Evolutionary conservation across 2,888 invertebrate species (phyloP), one percentile per base, ranked within the genome.

Genomic region (Conistra vaccinii): DNA sequence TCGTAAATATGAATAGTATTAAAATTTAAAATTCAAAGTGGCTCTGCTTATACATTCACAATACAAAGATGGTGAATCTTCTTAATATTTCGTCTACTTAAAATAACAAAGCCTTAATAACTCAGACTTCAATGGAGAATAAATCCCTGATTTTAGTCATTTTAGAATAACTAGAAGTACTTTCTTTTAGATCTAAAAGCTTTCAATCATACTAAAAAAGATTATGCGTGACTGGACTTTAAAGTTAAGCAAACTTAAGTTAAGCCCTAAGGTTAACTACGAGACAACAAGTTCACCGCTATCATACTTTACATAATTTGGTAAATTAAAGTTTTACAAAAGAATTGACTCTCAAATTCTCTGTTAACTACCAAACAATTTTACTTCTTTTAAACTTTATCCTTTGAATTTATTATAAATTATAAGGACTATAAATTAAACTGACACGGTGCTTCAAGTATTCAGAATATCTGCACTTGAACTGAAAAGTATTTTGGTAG

Each of bases 1-100:
- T 80, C 73, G 78, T 58, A 80, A 86, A 86, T 76, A 80, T 86
- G 85, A 88, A 86, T 86, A 77, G 51, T 74, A 84, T 84, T 86
- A 75, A 71, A 76, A 81, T 78, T 87, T 88, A 65, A 80, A 87
- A 83, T 88, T 83, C 81, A 74, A 85, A 88, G 80, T 76, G 69
- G 14, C 39, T 69, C 42, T 72, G 63, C 80, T 88, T 88, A 85
- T 73, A 76, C 58, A 87, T 87, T 88, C 80, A 80, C 85, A 80
- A 81, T 83, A 81, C 83, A 73, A 76, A 80, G 81, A 77, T 68
- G 70, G 57, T 48, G 51, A 73, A 63, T 45, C 67, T 55, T 62
- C 67, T 70, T 73, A 71, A 79, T 86, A 72, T 69, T 79, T 69
- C 5, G 62, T 26, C 32, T 58, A 70, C 48, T 67, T 84, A 45